phyloP scores from a whole-genome alignment of 2,113 vertebrate genomes.

The Heterotilapia buettikoferi region DNA sequence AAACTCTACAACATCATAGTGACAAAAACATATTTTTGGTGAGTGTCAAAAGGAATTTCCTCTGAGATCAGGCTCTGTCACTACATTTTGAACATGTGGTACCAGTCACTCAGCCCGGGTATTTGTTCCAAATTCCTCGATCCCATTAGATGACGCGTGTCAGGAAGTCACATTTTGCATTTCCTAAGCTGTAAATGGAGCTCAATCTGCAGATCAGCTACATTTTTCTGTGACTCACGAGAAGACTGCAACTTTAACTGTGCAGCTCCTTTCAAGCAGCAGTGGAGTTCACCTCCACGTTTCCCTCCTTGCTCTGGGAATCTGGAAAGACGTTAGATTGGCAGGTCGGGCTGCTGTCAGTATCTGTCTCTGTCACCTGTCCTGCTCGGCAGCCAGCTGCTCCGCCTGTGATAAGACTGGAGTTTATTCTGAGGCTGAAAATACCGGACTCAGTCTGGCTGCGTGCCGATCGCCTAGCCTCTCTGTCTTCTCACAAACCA shows the following conservation, averaged over 20 bases:
- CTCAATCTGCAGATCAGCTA: background rate
- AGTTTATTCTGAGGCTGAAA: constrained; percentile 33
- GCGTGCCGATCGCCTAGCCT: background rate
- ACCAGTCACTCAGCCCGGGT: background rate
- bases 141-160: background rate
- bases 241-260: background rate
- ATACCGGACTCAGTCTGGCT: constrained; percentile 28
- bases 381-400: constrained; percentile 55
- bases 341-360: constrained; percentile 26
- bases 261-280: background rate
- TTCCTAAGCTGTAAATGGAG: background rate
- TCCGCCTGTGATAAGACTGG: constrained; percentile 57
- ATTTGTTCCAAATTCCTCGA: background rate
- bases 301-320: background rate
- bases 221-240: background rate
- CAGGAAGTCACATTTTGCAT: background rate
- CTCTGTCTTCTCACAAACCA: background rate
- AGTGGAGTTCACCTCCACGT: background rate
- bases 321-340: constrained; percentile 13
- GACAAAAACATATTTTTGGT: background rate
- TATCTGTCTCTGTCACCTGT: constrained; percentile 39
- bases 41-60: background rate
- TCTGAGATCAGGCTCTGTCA: background rate
- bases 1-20: background rate
- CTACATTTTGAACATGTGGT: background rate